These are phyloP conservation scores for Micrasema minimum DNA, from an alignment of 1,140 invertebrate species.

Conservation along the genomic window DNA sequence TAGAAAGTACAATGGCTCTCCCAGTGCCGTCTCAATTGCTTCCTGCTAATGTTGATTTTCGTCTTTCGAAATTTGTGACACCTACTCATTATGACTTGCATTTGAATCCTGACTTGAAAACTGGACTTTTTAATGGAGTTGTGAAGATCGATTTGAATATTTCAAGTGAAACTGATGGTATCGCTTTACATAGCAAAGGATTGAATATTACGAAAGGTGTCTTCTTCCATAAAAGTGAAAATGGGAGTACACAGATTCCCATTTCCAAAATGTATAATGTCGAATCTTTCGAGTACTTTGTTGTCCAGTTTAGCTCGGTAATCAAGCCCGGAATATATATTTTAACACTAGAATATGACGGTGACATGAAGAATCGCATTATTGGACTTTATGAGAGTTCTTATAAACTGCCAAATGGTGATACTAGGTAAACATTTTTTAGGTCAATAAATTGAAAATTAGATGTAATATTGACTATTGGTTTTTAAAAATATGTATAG, in stretches of 20 bases:
- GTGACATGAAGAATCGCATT: slow-evolving; percentile 74
- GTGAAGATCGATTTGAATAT: slow-evolving; percentile 78
- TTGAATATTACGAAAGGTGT: slow-evolving; percentile 66
- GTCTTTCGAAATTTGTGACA: slow-evolving; percentile 74
- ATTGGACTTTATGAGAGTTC: slow-evolving; percentile 84
- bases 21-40: background rate
- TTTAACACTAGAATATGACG: slow-evolving; percentile 75
- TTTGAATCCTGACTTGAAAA: slow-evolving; percentile 77
- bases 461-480: too few species aligned
- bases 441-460: too few species aligned
- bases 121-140: slow-evolving; percentile 76
- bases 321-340: slow-evolving; percentile 72
- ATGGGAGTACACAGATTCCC: slow-evolving; percentile 46
- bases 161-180: slow-evolving; percentile 67
- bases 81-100: slow-evolving; percentile 82
- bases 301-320: slow-evolving; percentile 67
- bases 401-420: slow-evolving; percentile 71
- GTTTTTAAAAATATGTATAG: too few species aligned
- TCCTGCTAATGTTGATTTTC: slow-evolving; percentile 57
- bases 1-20: slow-evolving; percentile 1
- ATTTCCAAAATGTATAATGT: slow-evolving; percentile 46
- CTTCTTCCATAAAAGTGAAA: slow-evolving; percentile 52
- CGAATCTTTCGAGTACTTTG: slow-evolving; percentile 53
- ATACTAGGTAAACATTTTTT: slow-evolving; percentile 73
- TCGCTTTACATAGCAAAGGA: slow-evolving; percentile 78